These are phyloP conservation scores for Aplysina aerophoba DNA, from an alignment of 37 sponge, comb jelly and placozoan species.

Conservation along the genomic window DNA sequence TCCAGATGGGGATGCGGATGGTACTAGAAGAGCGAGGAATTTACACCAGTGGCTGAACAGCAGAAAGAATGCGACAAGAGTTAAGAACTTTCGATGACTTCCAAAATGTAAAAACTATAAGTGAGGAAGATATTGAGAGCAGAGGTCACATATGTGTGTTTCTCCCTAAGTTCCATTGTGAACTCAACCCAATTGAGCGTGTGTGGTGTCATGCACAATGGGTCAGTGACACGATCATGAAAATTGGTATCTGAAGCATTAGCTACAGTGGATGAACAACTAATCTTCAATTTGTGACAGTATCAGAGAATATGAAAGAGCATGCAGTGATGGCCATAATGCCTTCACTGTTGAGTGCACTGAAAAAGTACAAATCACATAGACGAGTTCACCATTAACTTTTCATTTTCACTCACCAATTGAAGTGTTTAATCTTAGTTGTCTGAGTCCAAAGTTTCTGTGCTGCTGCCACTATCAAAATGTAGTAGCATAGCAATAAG, in stretches of 20 bases:
- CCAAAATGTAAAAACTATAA: background rate
- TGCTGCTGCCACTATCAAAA: background rate
- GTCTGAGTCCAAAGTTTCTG: background rate
- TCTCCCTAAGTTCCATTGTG: constrained; percentile 63
- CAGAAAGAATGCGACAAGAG: constrained; percentile 47
- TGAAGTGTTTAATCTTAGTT: background rate
- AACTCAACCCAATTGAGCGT: constrained; percentile 57
- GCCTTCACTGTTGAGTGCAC: background rate
- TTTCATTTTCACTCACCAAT: background rate
- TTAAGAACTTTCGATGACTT: constrained; percentile 48
- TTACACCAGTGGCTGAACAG: constrained; percentile 30
- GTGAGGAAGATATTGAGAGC: constrained; percentile 1
- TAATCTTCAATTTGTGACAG: background rate
- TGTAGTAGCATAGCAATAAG: background rate
- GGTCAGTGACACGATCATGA: constrained; percentile 41
- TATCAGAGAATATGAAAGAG: background rate
- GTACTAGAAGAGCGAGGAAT: constrained; percentile 49
- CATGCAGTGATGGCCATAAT: constrained; percentile 5
- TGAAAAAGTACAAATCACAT: constrained; percentile 20
- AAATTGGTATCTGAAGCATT: constrained; percentile 42
- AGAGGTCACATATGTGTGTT: constrained; percentile 7
- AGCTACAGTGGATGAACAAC: background rate
- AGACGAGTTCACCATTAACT: background rate
- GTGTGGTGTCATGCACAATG: constrained; percentile 56
- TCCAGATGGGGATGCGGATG: constrained; percentile 34